A percentile compares a stretch with the other conserved stretches of the same genome.
phyloP scores from a whole-genome alignment of 2,113 vertebrate species.

The Stictonetta naevosa region DNA sequence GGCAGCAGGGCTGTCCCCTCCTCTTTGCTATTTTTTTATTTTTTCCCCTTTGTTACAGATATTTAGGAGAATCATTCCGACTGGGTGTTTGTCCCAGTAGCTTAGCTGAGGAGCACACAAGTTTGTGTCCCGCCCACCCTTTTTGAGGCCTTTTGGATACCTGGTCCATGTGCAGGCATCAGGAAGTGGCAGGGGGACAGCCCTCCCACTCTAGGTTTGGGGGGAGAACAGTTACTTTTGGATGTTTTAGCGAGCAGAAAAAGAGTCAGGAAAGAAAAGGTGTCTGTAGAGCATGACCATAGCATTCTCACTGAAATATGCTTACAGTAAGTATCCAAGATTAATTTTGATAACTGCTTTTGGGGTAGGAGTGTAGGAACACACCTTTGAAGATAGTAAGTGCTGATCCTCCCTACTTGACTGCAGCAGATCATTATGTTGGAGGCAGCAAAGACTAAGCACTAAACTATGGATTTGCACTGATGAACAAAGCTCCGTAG shows the following conservation, averaged over 20 bases:
- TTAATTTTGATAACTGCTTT: background rate
- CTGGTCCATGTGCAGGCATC: background rate
- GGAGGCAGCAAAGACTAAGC: background rate
- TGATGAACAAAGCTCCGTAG: background rate
- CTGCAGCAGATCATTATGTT: background rate
- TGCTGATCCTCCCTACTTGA: background rate
- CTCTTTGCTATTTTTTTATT: background rate
- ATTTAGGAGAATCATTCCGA: background rate
- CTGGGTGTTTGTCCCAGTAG: background rate
- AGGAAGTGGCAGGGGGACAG: background rate
- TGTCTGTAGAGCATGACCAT: background rate
- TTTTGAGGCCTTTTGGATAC: background rate
- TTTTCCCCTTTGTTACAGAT: background rate
- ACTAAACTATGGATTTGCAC: background rate
- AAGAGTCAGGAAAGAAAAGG: background rate
- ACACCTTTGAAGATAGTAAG: background rate
- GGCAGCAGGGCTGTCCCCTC: background rate
- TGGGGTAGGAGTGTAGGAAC: background rate
- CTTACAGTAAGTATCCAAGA: background rate
- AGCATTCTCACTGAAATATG: fast-evolving
- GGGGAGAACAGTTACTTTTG: background rate
- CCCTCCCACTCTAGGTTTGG: background rate
- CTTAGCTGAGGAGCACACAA: background rate
- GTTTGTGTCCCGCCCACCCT: fast-evolving
- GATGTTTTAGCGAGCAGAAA: background rate